A percentile compares a stretch with the other conserved stretches of the same genome.
Evolutionary conservation across 1,140 invertebrate genomes (phyloP).

Genomic region (Drosophila parabipectinata): DNA sequence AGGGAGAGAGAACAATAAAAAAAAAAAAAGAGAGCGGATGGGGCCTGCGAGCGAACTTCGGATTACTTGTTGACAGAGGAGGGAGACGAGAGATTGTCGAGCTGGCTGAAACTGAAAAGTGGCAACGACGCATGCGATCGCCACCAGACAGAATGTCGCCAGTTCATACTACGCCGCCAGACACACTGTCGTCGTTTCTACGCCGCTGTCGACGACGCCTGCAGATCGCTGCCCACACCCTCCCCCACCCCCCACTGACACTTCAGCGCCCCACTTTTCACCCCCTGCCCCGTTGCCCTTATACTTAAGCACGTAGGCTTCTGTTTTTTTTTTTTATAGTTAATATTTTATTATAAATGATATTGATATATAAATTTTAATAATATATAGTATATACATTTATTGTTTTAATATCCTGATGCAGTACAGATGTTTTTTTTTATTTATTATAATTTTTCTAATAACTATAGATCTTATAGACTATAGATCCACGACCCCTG

Average conservation of each 20-base stretch:
- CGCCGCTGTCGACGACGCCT: background rate
- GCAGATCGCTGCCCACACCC: slow-evolving; percentile 30
- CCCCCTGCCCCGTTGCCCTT: background rate
- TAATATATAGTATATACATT: too few relatives aligned
- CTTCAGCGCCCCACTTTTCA: slow-evolving; percentile 2
- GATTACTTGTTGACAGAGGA: slow-evolving; percentile 16
- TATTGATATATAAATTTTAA: background rate
- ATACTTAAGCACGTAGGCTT: background rate
- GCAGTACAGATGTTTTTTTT: background rate
- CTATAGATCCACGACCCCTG: too few relatives aligned
- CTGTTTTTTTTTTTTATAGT: background rate
- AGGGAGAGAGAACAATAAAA: background rate
- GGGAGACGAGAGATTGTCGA: slow-evolving; percentile 9
- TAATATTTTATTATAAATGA: background rate
- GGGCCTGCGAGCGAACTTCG: background rate
- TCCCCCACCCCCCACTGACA: slow-evolving; percentile 25
- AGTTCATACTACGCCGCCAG: slow-evolving; percentile 87
- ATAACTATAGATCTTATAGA: too few relatives aligned
- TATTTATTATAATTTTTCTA: background rate
- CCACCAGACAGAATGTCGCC: slow-evolving; percentile 95
- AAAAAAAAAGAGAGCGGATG: background rate
- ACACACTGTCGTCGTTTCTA: slow-evolving; percentile 87
- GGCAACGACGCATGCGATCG: slow-evolving; percentile 89
- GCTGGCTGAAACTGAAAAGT: slow-evolving; percentile 84
- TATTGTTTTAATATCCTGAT: background rate